phyloP scores from a whole-genome alignment of 2,888 invertebrate genomes.

The Rhagonycha lutea region DNA sequence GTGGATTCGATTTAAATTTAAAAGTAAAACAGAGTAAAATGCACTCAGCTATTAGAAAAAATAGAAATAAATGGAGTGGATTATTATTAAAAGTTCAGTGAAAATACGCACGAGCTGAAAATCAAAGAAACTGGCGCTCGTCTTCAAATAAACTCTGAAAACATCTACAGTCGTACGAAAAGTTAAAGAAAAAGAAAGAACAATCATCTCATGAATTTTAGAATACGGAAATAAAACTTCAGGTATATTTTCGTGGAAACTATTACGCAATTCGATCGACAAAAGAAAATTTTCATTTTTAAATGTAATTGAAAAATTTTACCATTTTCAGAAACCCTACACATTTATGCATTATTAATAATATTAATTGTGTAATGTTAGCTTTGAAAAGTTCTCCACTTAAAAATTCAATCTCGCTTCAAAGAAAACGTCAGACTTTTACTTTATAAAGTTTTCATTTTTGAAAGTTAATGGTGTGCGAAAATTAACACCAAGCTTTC shows the following conservation, averaged over 20 bases:
- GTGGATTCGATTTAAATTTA: not conserved
- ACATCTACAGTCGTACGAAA: constrained; percentile 11
- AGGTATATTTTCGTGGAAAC: constrained; percentile 3
- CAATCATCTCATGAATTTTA: constrained; percentile 22
- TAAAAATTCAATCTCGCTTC: not conserved
- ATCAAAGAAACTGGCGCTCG: constrained; percentile 16
- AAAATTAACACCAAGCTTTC: constrained; percentile 2
- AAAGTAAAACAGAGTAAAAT: not conserved
- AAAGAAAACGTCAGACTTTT: not conserved
- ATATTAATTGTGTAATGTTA: not conserved
- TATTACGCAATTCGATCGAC: constrained; percentile 4
- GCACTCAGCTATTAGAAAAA: not conserved
- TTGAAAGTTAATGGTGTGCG: constrained; percentile 13
- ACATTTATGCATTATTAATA: not conserved
- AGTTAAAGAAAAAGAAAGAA: constrained; percentile 7
- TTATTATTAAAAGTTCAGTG: constrained; percentile 14
- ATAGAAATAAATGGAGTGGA: constrained; percentile 6
- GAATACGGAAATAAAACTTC: constrained; percentile 10
- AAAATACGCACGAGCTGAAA: constrained; percentile 19
- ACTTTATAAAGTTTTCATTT: constrained; percentile 10
- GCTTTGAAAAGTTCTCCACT: not conserved
- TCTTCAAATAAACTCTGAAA: constrained; percentile 14
- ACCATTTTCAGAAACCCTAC: not conserved
- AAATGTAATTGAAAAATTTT: not conserved
- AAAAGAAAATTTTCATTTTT: not conserved